These are phyloP conservation scores for Channa striata DNA, from an alignment of 2,797 vertebrate species.

Conservation along the genomic window DNA sequence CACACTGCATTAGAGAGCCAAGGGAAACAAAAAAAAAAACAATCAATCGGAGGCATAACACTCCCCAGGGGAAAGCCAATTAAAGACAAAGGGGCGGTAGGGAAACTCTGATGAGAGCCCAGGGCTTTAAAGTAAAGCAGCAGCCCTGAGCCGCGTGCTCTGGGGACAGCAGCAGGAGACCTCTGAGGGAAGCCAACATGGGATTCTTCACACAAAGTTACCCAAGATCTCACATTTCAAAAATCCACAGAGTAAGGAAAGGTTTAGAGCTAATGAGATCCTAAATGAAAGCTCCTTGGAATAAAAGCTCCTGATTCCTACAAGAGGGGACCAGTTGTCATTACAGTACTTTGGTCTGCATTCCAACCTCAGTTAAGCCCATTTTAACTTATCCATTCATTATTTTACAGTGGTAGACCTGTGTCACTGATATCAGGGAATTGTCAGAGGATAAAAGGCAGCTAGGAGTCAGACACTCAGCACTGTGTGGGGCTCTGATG, in stretches of 20 bases:
- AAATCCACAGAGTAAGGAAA: slow-evolving; percentile 1
- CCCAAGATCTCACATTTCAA: neutral
- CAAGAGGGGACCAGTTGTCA: neutral
- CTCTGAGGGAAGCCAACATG: slow-evolving; percentile 27
- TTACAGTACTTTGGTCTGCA: neutral
- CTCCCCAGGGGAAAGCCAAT: slow-evolving; percentile 74
- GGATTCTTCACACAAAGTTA: slow-evolving; percentile 28
- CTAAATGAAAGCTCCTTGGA: neutral
- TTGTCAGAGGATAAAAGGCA: slow-evolving; percentile 36
- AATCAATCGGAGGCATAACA: slow-evolving; percentile 75
- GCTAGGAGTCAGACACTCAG: slow-evolving; percentile 33
- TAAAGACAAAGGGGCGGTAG: slow-evolving; percentile 69
- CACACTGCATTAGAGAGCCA: slow-evolving; percentile 51
- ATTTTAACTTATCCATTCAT: neutral
- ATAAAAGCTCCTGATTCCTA: neutral
- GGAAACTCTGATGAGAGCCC: slow-evolving; percentile 59
- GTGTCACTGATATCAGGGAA: slow-evolving; percentile 29
- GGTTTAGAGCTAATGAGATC: neutral
- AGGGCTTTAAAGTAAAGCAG: slow-evolving; percentile 40
- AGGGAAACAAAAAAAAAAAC: neutral
- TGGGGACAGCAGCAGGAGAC: slow-evolving; percentile 41
- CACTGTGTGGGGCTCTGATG: slow-evolving; percentile 18
- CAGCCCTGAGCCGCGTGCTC: slow-evolving; percentile 37
- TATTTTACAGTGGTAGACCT: neutral
- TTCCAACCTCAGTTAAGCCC: slow-evolving; percentile 5